phyloP scores from a whole-genome alignment of 2,797 vertebrate genomes.

The Etheostoma perlongum region DNA sequence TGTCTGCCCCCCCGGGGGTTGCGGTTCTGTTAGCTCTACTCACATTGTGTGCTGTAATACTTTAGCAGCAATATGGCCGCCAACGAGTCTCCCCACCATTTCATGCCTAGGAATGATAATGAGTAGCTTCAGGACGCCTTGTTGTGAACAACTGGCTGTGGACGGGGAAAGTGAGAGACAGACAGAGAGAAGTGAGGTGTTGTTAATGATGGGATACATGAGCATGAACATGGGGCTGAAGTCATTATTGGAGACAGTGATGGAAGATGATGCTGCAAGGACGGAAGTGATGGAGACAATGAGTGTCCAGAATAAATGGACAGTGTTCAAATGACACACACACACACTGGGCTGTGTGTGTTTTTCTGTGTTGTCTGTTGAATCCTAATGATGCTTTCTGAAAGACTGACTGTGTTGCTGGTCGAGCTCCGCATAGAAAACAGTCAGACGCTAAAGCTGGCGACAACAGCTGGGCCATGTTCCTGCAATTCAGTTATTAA shows the following conservation, averaged over 20 bases:
- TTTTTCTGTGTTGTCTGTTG: not conserved
- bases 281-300: not conserved
- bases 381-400: slow-evolving; percentile 24
- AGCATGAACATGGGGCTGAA: not conserved
- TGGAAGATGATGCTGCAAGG: slow-evolving; percentile 33
- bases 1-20: slow-evolving; percentile 29
- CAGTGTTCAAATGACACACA: not conserved
- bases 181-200: slow-evolving; percentile 5
- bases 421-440: not conserved
- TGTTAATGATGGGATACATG: slow-evolving; percentile 1
- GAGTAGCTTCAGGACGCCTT: slow-evolving; percentile 66
- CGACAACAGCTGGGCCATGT: not conserved
- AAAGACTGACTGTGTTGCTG: not conserved
- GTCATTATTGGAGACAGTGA: slow-evolving; percentile 33
- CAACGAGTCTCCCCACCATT: slow-evolving; percentile 66
- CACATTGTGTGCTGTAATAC: slow-evolving; percentile 60
- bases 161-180: slow-evolving; percentile 41
- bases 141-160: slow-evolving; percentile 53
- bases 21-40: slow-evolving; percentile 39
- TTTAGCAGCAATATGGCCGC: slow-evolving; percentile 66
- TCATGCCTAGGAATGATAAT: slow-evolving; percentile 75
- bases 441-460: not conserved
- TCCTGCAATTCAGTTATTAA: not conserved
- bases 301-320: slow-evolving; percentile 16
- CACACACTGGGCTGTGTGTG: not conserved